These are phyloP conservation scores for Mixornis gularis DNA, from an alignment of 2,113 vertebrate genomes.

Conservation along the genomic window DNA sequence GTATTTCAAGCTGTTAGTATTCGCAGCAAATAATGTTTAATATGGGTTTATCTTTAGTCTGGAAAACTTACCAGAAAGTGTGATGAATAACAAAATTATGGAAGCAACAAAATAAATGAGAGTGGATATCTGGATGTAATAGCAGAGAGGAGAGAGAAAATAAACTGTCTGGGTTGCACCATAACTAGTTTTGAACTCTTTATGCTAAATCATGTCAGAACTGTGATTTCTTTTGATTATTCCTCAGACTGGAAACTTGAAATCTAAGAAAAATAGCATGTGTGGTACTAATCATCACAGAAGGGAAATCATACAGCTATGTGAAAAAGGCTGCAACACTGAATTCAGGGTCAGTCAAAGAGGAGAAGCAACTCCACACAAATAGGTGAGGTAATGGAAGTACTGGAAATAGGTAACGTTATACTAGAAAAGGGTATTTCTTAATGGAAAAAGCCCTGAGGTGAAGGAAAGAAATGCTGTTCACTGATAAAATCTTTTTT, in stretches of 20 bases:
- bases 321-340: not conserved
- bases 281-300: not conserved
- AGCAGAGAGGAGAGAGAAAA: not conserved
- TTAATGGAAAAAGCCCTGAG: not conserved
- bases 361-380: not conserved
- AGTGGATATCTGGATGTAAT: not conserved
- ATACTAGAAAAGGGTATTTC: not conserved
- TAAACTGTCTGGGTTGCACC: not conserved
- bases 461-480: not conserved
- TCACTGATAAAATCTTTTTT: not conserved
- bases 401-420: not conserved
- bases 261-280: not conserved
- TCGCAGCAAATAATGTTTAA: conserved; percentile 42
- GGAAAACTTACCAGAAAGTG: not conserved
- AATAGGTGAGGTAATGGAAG: not conserved
- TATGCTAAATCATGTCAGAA: not conserved
- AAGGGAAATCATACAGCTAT: not conserved
- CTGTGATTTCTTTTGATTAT: not conserved
- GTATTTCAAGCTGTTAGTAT: conserved; percentile 35
- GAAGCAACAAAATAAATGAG: conserved; percentile 3
- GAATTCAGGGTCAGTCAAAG: not conserved
- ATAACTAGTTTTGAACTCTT: not conserved
- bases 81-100: conserved; percentile 12
- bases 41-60: not conserved
- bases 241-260: not conserved